Base-by-base conservation (phyloP, 1,140 invertebrate species). In the Micrasema minimum region DNA sequence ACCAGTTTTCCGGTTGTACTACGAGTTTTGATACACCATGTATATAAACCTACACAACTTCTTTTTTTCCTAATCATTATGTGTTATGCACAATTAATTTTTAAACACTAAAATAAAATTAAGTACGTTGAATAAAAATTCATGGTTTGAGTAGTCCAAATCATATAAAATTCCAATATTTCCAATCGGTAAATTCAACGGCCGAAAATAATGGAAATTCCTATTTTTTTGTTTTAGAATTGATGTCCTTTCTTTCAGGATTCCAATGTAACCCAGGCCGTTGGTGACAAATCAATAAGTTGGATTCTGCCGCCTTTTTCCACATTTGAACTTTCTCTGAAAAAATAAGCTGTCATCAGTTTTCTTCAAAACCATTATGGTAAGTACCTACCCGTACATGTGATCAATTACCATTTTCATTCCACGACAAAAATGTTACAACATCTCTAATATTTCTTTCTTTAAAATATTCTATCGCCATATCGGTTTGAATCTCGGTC, bases 401-500 rank as follows among this genome's bases (percentile, higher is more conserved):
- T n/a, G n/a, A n/a, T n/a, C n/a, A n/a, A 37, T 38, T 59, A 59
- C 55, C 35, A 37, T 35, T 9, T 38, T 38, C n/a, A 41, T 35
- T 50, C 45, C 62, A 48, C 3, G 9, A 5, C 5, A 50, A 35
- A 18, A 65, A 48, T 14, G 46, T 65, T 26, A 65, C 43, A 18
- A 65, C 11, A 11, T 37, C 46, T 18, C 11, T 48, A 16, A 65
- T 18, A 35, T 65, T 46, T 51, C 26, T 65, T 35, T 65, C 46
- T 7, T 35, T 31, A 51, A 65, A 65, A 35, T 65, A 67, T 55
- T 67, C 66, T 12, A 55, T 18, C 0, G 35, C 50, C 22, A 67
- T 16, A 2, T 37, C 4, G 12, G 46, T 37, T 12, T 53, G 20
- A 2, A 46, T 7, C 1, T 64, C 14, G 1, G 41, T 6, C 2